Base-by-base conservation (phyloP, 2,888 invertebrate species). In the Orthosia gothica region DNA sequence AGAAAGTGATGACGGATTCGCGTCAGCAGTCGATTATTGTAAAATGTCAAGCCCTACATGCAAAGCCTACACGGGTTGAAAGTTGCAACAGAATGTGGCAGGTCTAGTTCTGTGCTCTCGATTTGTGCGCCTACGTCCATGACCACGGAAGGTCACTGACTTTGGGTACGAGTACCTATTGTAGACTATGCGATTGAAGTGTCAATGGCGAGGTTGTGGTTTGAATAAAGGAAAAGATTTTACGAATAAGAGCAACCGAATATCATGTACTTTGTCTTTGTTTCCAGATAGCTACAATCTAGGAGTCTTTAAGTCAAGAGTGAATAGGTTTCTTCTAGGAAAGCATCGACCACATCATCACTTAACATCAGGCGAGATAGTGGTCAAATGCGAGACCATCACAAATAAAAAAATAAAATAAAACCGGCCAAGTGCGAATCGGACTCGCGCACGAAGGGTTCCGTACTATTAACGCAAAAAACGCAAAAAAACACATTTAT, bases 1-100 rank as follows among this genome's bases (percentile, higher is more conserved):
- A 71, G 82, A 87, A 85, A 87, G 84, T 84, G 47, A 80, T 75
- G 70, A 70, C 13, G 59, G 67, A 78, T 79, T 74, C 66, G 70
- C 55, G 55, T 40, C 73, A 74, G 57, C 59, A 68, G 20, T 52
- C 71, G 62, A 74, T 73, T 82, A 82, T 81, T 76, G 63, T 80
- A 74, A 80, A 76, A 71, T 74, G 76, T 74, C 68, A 63, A 61
- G 59, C 76, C 79, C 76, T 80, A 67, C 11, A 79, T 68, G 73
- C 9, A 4, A 40, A 40, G 40, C 79, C 75, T 80, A 67, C 11
- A 79, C 66, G 73, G 74, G 57, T 77, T 73, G 81, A 87, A 86
- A 87, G 83, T 76, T 73, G 57, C 20, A n/a, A 52, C 64, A 80
- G 66, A 81, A 69, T 65, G 55, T 49, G 12, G 58, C 58, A 74